phyloP scores from a whole-genome alignment of 1,140 invertebrate species.

The Brachionus rubens region DNA sequence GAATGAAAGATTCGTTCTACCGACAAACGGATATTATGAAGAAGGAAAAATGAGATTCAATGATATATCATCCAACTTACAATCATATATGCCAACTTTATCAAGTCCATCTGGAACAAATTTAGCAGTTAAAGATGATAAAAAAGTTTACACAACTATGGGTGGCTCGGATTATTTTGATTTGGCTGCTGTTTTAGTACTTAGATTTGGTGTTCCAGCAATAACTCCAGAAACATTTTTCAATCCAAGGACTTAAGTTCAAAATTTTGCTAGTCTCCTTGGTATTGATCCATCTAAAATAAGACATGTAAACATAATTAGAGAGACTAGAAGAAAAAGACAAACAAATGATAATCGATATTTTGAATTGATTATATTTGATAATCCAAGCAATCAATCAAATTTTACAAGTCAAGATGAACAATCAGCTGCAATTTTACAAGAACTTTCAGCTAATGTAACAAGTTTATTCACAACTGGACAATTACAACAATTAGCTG shows the following conservation, averaged over 20 bases:
- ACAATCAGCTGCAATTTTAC: neutral
- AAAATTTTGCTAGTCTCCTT: slow-evolving; percentile 36
- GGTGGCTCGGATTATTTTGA: neutral
- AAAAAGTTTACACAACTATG: slow-evolving; percentile 28
- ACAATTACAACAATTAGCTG: slow-evolving; percentile 38
- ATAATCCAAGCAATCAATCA: neutral
- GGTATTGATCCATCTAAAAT: slow-evolving; percentile 19
- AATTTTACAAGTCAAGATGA: neutral
- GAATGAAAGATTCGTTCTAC: slow-evolving; percentile 50
- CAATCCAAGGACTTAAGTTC: neutral
- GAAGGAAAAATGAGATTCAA: slow-evolving; percentile 36
- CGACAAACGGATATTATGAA: slow-evolving; percentile 50
- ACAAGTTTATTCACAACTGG: slow-evolving; percentile 26
- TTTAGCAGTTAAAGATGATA: neutral
- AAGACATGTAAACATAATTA: slow-evolving; percentile 34
- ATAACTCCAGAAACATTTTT: slow-evolving; percentile 30
- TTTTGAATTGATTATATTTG: slow-evolving; percentile 15
- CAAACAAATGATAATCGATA: neutral
- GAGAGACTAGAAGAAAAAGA: slow-evolving; percentile 32
- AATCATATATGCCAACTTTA: slow-evolving; percentile 39
- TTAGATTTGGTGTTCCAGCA: slow-evolving; percentile 10
- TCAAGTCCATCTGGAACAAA: slow-evolving; percentile 1
- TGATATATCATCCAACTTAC: neutral
- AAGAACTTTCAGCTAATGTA: neutral
- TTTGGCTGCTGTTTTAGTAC: neutral